Percentiles rank a stretch among this genome's conserved stretches.
Evolutionary conservation across 2,888 invertebrate genomes (phyloP).

Genomic region (Orgyia antiqua): DNA sequence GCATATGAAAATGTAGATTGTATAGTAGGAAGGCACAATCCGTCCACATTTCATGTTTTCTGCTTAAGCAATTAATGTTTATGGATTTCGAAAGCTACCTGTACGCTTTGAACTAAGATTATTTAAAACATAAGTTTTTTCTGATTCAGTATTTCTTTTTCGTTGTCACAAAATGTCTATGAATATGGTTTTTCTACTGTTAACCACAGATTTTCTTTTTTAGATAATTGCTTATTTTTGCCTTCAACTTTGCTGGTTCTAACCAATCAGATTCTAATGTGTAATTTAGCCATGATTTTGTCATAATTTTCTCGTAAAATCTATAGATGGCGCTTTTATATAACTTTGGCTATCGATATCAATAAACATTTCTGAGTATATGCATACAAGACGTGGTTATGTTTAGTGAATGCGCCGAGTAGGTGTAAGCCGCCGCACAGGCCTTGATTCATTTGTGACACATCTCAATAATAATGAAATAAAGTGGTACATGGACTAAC

Average conservation of each 20-base stretch:
- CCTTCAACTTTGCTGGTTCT: no score
- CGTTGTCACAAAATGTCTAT: no score
- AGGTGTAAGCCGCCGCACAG: constrained; percentile 43
- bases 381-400: constrained; percentile 16
- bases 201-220: no score
- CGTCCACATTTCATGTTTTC: constrained; percentile 53
- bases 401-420: constrained; percentile 12
- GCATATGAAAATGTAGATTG: constrained; percentile 21
- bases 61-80: constrained; percentile 17
- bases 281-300: no score
- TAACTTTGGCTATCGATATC: constrained; percentile 8
- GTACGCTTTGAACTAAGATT: no score
- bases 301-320: no score
- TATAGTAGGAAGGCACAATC: constrained; percentile 47
- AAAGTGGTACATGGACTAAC: constrained; percentile 54
- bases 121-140: no score
- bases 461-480: constrained; percentile 52
- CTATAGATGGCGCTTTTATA: no score
- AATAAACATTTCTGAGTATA: constrained; percentile 9
- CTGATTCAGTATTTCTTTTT: no score
- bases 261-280: no score
- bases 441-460: constrained; percentile 45
- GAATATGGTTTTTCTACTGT: no score
- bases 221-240: no score
- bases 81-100: constrained; percentile 13